These are phyloP conservation scores for Ptychobarbus kaznakovi DNA, from an alignment of 2,797 vertebrate species.

Conservation along the genomic window DNA sequence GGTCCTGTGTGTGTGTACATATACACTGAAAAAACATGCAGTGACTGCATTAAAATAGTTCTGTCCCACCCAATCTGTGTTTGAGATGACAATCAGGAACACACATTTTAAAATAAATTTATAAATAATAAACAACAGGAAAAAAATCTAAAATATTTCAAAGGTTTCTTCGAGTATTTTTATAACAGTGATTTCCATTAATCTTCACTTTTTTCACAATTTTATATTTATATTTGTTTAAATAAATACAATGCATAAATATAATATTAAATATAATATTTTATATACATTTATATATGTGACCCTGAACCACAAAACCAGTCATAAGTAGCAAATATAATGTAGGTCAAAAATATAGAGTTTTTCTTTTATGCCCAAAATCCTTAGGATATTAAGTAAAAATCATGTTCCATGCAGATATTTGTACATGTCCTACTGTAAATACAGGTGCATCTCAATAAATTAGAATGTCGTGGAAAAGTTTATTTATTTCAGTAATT, in stretches of 20 bases:
- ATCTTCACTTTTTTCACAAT: neutral
- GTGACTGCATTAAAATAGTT: neutral
- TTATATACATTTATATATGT: no score
- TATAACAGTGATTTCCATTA: neutral
- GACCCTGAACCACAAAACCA: no score
- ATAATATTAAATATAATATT: neutral
- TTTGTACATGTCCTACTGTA: no score
- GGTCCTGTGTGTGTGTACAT: constrained; percentile 11
- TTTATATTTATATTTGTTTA: neutral
- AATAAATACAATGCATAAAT: neutral
- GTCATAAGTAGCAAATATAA: no score
- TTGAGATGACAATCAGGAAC: constrained; percentile 23
- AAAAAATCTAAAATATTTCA: no score
- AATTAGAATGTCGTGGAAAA: no score
- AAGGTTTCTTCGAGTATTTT: neutral
- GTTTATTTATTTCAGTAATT: no score
- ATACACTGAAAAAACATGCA: constrained; percentile 59
- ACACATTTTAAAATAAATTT: constrained; percentile 34
- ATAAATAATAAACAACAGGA: constrained; percentile 22
- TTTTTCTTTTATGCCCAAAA: no score
- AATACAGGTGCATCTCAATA: no score
- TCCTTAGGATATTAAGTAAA: no score
- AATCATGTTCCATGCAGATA: no score
- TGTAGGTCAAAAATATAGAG: no score
- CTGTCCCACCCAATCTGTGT: neutral